Evolutionary conservation across 2,888 invertebrate genomes (phyloP), one percentile per base, ranked within the genome.

Genomic region (Drosophila neutralis): DNA sequence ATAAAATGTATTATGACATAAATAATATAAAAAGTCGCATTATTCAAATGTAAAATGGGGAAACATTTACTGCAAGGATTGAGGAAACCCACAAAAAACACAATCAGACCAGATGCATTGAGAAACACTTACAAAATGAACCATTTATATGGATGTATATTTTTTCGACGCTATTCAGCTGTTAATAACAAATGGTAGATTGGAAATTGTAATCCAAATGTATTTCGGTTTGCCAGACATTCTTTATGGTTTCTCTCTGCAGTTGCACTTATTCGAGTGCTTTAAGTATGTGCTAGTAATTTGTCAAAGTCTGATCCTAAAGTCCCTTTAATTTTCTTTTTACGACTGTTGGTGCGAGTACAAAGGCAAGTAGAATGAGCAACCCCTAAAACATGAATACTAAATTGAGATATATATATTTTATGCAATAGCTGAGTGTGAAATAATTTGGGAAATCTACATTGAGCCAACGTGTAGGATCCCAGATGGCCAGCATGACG

Each of bases 181-280:
- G 72, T 84, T 82, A 61, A 82, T 68, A 75, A 70, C 57, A 86
- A 73, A 64, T 69, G 66, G 72, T 81, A 73, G 67, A 75, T 73
- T 82, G 65, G 42, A 73, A 80, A 69, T 62, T 66, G 76, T 65
- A 42, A 21, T 63, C 74, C 74, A 69, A 69, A 72, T 65, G 48
- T 49, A 54, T 69, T 54, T 42, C 40, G 59, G 31, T 36, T 69
- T 36, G 60, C 58, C 65, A 42, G 65, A 57, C 66, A 42, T 65
- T 31, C 62, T 53, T 48, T 49, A 58, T 63, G 57, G 38, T 27
- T 2, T 2, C 57, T 24, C 54, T 48, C 13, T 11, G 38, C 31
- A 8, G 11, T 42, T 35, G 18, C 49, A 57, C 11, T 48, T 45
- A n/a, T 36, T 18, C 15, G n/a, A 38, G 29, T 13, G 18, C 33